Evolutionary conservation across 2,888 invertebrate genomes (phyloP), one percentile per base, ranked within the genome.

Genomic region (Nemapogon koenigi): DNA sequence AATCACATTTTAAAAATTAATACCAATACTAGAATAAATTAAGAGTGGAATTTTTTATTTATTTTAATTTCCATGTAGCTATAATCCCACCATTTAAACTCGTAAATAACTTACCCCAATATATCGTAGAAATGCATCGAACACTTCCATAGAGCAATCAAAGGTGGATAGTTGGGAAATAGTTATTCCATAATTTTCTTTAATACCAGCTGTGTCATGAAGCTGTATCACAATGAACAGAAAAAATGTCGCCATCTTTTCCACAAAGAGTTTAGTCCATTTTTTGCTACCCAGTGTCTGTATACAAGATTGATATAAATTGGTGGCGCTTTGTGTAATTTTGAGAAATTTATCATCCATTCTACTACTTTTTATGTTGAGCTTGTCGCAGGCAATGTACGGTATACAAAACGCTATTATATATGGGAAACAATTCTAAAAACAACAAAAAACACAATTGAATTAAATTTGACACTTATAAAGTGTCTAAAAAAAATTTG

Each of bases 221-320:
- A 81, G 51, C 36, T 66, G 59, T 4, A 53, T 49, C 10, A 70
- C 52, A 3, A 62, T 42, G 35, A 64, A 41, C 22, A 64, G 46
- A 44, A 82, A 38, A 31, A 82, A 46, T 33, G 62, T 52, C 10
- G 64, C 65, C 50, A 83, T 49, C 57, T 71, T 62, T 48, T 65
- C 59, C 40, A 61, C 61, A 31, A 80, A 69, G 33, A 80, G 49
- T 54, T 62, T 55, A 43, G 61, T 61, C 63, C 64, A 62, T 49
- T 59, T 55, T 38, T 70, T 58, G 50, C 59, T 61, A 32, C 57
- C 61, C 39, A 75, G 49, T 33, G 64, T 57, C 18, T 62, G 55
- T 41, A 66, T 53, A 1, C 33, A 33, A 14, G 18, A 33, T n/a
- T 33, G n/a, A 7, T 19, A 37, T 17, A 37, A 28, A n/a, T 4